Evolutionary conservation across 2,888 invertebrate genomes (phyloP).

Genomic region (Arctia plantaginis): DNA sequence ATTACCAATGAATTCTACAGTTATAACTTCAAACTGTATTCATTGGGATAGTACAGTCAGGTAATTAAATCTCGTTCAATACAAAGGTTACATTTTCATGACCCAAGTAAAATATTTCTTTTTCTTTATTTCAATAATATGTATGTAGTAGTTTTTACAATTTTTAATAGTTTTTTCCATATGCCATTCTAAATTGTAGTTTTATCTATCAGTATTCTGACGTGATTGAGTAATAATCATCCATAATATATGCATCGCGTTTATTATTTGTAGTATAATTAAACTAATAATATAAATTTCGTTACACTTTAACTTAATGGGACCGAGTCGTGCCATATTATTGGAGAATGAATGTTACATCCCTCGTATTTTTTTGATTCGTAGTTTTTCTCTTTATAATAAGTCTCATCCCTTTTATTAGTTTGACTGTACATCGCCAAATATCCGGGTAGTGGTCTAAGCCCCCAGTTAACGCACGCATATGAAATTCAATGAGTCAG

Average conservation of each 20-base stretch:
- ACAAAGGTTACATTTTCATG: not conserved
- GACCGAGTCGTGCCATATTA: not conserved
- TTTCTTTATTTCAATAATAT: not conserved
- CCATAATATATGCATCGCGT: too few species aligned
- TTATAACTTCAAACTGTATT: conserved; percentile 44
- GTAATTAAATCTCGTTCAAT: not conserved
- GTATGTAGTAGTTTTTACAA: not conserved
- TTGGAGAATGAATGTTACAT: not conserved
- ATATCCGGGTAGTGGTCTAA: conserved; percentile 46
- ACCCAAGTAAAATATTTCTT: not conserved
- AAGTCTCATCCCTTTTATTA: not conserved
- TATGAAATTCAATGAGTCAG: conserved; percentile 62
- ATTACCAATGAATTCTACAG: conserved; percentile 48
- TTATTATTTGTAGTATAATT: too few species aligned
- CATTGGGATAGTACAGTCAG: conserved; percentile 31
- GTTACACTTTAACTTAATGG: not conserved
- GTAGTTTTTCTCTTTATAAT: not conserved
- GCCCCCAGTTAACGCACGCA: conserved; percentile 49
- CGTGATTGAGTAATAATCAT: too few species aligned
- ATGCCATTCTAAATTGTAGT: too few species aligned
- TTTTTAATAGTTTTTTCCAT: too few species aligned
- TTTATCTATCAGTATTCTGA: too few species aligned
- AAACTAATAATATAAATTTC: not conserved
- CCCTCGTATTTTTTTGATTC: not conserved
- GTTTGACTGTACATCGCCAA: conserved; percentile 35